Evolutionary conservation across 2,113 vertebrate genomes (phyloP), one percentile per base, ranked within the genome.

Genomic region (Poicephalus meyeri): DNA sequence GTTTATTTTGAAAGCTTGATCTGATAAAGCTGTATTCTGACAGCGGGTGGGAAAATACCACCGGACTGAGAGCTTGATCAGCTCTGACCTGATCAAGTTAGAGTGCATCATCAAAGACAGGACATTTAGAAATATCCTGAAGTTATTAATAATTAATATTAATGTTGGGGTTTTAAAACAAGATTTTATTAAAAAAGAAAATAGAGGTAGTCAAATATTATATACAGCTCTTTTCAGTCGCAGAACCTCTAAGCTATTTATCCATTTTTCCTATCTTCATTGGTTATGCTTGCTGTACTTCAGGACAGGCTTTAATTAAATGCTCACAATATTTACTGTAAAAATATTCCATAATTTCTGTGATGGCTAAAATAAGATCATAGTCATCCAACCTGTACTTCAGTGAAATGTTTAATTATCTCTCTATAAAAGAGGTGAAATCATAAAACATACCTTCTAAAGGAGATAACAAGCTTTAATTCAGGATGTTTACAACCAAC

Each of bases 401-500:
- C 93, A 86, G 37, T 66, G 58, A 96, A 96, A 84, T 91, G 69
- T 92, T 96, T 97, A 95, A 97, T 95, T 97, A 71, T 89, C 65
- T 88, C 70, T 89, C 77, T 74, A 44, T 73, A 95, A 94, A 97
- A 91, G 65, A 91, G 46, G 80, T 95, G 80, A 94, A 91, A 92
- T 95, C 80, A 97, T 93, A 91, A 95, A 95, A 50, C 86, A 64
- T 76, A 78, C 60, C 69, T 97, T 86, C 86, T 89, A 89, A 94
- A 91, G 94, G 77, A 95, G 97, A 96, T 96, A 97, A 97, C 92
- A 97, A 94, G 86, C 86, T 93, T 93, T 97, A 91, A 97, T 93
- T 85, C 87, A 86, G 65, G 46, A 64, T 97, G 85, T 97, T 97
- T 97, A 94, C 71, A 97, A 74, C 70, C 86, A 96, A 95, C 42